Conservation (phyloP, 2,797 vertebrate species). For the Anguilla marmorata region DNA sequence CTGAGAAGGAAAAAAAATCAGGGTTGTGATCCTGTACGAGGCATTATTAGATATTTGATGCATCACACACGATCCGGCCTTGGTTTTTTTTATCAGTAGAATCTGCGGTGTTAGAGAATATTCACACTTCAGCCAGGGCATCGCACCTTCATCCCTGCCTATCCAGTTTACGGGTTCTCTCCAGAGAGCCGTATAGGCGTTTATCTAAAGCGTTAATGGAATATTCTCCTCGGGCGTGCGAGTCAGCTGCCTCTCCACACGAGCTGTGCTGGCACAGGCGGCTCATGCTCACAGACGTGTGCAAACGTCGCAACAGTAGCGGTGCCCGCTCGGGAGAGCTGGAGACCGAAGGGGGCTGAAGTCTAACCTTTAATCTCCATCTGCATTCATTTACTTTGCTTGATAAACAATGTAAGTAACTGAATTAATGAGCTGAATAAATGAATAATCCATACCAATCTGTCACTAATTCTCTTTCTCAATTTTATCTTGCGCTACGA, state of each 20-base stretch:
- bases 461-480: neutral
- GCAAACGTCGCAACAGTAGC: neutral
- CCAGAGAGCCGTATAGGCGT: neutral
- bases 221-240: neutral
- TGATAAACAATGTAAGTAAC: neutral
- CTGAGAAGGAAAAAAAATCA: neutral
- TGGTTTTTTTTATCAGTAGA: neutral
- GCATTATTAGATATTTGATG: neutral
- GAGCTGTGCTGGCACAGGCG: neutral
- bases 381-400: neutral
- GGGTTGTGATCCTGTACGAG: neutral
- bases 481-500: neutral
- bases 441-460: slow-evolving; percentile 9
- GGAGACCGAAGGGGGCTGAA: neutral
- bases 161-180: neutral
- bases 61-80: neutral
- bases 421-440: neutral
- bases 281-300: neutral
- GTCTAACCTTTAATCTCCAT: neutral
- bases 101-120: neutral
- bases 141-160: neutral
- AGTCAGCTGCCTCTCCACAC: neutral
- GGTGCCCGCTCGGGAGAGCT: neutral
- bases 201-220: neutral
- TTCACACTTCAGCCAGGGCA: neutral